Conservation (phyloP, 2,113 vertebrate species). For the Lates calcarifer region DNA sequence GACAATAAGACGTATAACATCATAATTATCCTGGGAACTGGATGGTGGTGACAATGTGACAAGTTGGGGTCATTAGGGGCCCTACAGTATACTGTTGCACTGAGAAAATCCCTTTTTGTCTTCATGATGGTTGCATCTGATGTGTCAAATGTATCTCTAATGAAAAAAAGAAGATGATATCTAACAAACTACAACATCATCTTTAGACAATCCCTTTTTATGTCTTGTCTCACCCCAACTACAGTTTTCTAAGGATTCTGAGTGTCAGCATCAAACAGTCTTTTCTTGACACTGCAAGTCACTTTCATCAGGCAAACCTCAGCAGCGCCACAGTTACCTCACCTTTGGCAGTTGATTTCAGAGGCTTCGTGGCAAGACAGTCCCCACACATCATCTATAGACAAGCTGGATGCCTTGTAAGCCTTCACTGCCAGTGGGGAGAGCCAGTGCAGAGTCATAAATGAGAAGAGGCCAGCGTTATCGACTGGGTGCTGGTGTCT, state of each 20-base stretch:
- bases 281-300: slow-evolving; percentile 12
- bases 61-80: not conserved
- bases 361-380: slow-evolving; percentile 87
- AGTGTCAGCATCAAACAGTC: slow-evolving; percentile 15
- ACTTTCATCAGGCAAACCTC: slow-evolving; percentile 44
- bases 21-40: too few relatives aligned
- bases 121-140: too few relatives aligned
- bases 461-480: slow-evolving; percentile 88
- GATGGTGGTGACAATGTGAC: too few relatives aligned
- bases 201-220: slow-evolving; percentile 2
- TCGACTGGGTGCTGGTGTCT: slow-evolving; percentile 90
- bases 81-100: not conserved
- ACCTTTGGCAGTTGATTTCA: slow-evolving; percentile 86
- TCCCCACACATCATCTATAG: slow-evolving; percentile 85
- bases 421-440: slow-evolving; percentile 84
- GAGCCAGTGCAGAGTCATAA: slow-evolving; percentile 89
- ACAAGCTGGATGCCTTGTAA: slow-evolving; percentile 79
- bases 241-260: slow-evolving; percentile 25
- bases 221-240: not conserved
- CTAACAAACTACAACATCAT: not conserved
- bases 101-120: not conserved
- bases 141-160: slow-evolving; percentile 1
- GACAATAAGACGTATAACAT: not conserved
- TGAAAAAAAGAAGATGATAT: not conserved
- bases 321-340: slow-evolving; percentile 55